Evolutionary conservation across 2,888 invertebrate species (phyloP).

Genomic region (Endotricha flammealis): DNA sequence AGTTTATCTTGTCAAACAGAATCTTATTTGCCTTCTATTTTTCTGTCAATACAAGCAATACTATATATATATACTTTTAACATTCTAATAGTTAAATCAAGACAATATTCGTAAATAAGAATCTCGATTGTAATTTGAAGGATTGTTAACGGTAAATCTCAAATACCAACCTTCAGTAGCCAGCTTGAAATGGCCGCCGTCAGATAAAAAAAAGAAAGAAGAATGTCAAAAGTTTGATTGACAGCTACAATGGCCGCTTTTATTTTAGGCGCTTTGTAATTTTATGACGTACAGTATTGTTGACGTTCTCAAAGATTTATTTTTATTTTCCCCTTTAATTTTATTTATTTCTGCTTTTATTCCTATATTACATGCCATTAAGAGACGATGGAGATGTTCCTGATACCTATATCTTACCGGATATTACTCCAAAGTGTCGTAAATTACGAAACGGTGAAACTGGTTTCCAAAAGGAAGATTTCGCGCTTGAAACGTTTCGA

Average conservation of each 20-base stretch:
- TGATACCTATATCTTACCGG: conserved; percentile 14
- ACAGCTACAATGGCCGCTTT: conserved; percentile 5
- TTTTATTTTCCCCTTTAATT: conserved; percentile 38
- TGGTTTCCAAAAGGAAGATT: conserved; percentile 22
- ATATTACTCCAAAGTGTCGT: conserved; percentile 18
- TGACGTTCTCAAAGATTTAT: conserved; percentile 36
- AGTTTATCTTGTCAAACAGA: too few relatives aligned
- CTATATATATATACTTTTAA: too few relatives aligned
- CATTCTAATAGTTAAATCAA: too few relatives aligned
- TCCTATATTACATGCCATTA: conserved; percentile 36
- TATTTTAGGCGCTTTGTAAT: conserved; percentile 1
- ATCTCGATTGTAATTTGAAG: too few relatives aligned
- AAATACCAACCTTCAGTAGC: too few relatives aligned
- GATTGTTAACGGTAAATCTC: too few relatives aligned
- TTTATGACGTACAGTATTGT: conserved; percentile 38
- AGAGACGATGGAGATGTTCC: conserved; percentile 39
- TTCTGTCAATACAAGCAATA: too few relatives aligned
- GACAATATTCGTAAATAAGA: too few relatives aligned
- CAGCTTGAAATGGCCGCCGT: too few relatives aligned
- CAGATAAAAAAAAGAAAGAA: too few relatives aligned
- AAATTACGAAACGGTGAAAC: conserved; percentile 15
- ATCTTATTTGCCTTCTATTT: too few relatives aligned
- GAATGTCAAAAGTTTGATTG: neutral
- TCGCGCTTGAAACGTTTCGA: conserved; percentile 36
- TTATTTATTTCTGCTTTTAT: conserved; percentile 38